phyloP scores from a whole-genome alignment of 1,140 invertebrate species.

The Anagrus nilaparvatae region DNA sequence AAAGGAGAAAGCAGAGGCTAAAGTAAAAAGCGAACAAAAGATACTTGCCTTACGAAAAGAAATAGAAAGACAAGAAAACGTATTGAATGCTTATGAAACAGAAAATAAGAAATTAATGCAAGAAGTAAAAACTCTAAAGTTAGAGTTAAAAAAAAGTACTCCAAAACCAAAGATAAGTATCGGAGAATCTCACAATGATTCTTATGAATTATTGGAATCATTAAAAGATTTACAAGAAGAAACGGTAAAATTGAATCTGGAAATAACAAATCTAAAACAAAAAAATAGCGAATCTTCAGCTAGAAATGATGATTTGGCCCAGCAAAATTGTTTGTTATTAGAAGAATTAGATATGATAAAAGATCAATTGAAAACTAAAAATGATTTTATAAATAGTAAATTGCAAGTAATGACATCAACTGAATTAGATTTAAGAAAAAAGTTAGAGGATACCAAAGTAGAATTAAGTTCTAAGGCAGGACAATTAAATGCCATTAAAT shows the following conservation, averaged over 20 bases:
- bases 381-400: constrained; percentile 35
- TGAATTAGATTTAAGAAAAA: constrained; percentile 31
- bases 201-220: constrained; percentile 26
- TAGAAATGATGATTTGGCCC: constrained; percentile 32
- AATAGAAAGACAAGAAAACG: constrained; percentile 32
- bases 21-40: constrained; percentile 20
- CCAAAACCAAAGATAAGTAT: constrained; percentile 20
- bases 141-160: constrained; percentile 27
- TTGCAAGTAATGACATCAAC: constrained; percentile 31
- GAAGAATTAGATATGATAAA: constrained; percentile 40
- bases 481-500: constrained; percentile 28
- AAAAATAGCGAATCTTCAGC: constrained; percentile 29
- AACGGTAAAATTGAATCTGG: constrained; percentile 29
- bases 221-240: constrained; percentile 36
- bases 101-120: constrained; percentile 36
- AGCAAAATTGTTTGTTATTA: constrained; percentile 33
- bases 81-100: constrained; percentile 32
- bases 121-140: constrained; percentile 30
- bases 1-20: constrained; percentile 16
- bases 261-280: constrained; percentile 28
- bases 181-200: constrained; percentile 13
- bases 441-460: constrained; percentile 33
- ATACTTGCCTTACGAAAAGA: constrained; percentile 29
- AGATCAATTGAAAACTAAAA: constrained; percentile 35
- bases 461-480: constrained; percentile 36